These are phyloP conservation scores for Synergus umbraculus DNA, from an alignment of 2,888 invertebrate genomes.

Conservation along the genomic window DNA sequence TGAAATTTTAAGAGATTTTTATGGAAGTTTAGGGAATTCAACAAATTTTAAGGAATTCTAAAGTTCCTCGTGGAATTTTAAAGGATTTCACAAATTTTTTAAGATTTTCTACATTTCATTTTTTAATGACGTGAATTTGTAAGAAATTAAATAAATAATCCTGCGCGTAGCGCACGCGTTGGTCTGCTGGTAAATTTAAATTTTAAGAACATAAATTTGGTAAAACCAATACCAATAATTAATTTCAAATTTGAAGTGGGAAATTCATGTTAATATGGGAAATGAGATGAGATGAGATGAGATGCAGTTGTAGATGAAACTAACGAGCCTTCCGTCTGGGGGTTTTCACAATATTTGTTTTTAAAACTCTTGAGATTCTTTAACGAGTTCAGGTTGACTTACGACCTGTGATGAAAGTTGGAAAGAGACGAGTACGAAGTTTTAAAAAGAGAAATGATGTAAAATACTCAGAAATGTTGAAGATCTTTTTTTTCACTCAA, in stretches of 20 bases:
- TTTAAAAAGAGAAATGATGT: background rate
- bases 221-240: background rate
- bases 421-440: conserved; percentile 7
- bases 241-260: background rate
- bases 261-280: background rate
- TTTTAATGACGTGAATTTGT: too few relatives aligned
- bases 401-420: conserved; percentile 18
- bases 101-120: too few relatives aligned
- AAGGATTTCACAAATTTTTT: too few relatives aligned
- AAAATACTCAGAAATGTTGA: background rate
- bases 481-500: background rate
- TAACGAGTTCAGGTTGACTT: conserved; percentile 38
- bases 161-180: too few relatives aligned
- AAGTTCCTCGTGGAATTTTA: too few relatives aligned
- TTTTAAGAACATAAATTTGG: too few relatives aligned
- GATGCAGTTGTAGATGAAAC: conserved; percentile 25
- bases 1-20: too few relatives aligned
- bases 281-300: background rate
- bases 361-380: conserved; percentile 31
- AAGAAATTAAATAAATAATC: too few relatives aligned
- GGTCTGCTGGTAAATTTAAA: too few relatives aligned
- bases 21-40: too few relatives aligned
- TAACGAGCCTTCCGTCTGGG: conserved; percentile 30
- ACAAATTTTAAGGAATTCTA: too few relatives aligned
- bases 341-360: conserved; percentile 34